A percentile compares a stretch with the other conserved stretches of the same genome.
These are phyloP conservation scores for Sweltsa coloradensis DNA, from an alignment of 1,140 invertebrate species.

Conservation along the genomic window DNA sequence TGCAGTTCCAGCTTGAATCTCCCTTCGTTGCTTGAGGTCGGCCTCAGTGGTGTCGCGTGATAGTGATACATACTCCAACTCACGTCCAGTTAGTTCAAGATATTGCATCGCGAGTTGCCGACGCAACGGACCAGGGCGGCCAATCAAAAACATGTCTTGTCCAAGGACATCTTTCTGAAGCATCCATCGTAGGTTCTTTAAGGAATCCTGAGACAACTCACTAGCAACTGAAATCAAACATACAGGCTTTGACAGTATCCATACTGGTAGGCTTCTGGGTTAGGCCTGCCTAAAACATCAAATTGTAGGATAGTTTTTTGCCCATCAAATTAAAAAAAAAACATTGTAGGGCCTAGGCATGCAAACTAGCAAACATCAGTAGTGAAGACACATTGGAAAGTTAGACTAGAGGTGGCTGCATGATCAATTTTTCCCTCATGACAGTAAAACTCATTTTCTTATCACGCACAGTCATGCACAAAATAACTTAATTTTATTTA, in stretches of 20 bases:
- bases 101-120: constrained; percentile 75
- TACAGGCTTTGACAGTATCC: no score
- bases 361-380: constrained; percentile 11
- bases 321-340: constrained; percentile 1
- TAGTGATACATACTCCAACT: constrained; percentile 87
- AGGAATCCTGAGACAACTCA: constrained; percentile 52
- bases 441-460: no score
- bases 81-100: constrained; percentile 73
- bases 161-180: constrained; percentile 83
- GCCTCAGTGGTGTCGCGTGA: constrained; percentile 93
- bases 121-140: constrained; percentile 70
- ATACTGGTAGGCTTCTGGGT: constrained; percentile 4
- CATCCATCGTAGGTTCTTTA: constrained; percentile 84
- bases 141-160: constrained; percentile 93
- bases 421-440: no score
- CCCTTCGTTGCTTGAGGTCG: constrained; percentile 89
- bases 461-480: no score
- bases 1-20: constrained; percentile 77
- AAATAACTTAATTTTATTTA: no score
- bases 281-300: constrained; percentile 21
- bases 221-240: constrained; percentile 33
- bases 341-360: constrained; percentile 5
- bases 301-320: constrained; percentile 12
- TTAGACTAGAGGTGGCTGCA: no score
- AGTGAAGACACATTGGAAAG: constrained; percentile 6